Evolutionary conservation across 2,888 invertebrate species (phyloP), one percentile per base, ranked within the genome.

Genomic region (Leptinotarsa haldemani): DNA sequence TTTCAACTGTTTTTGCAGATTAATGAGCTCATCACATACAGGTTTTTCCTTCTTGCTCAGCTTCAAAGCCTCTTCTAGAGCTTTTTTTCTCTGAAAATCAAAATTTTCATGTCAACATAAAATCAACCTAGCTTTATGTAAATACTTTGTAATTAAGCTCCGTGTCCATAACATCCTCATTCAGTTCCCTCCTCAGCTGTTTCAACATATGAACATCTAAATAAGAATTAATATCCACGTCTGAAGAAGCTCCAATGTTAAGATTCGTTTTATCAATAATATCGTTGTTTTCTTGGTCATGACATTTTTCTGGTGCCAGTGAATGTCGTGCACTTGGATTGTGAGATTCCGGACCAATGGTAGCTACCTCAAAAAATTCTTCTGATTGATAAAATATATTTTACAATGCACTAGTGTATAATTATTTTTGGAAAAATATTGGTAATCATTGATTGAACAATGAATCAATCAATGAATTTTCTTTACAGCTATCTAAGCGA

Each of bases 241-340:
- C 77, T 70, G 76, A 77, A n/a, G 77, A 77, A 1, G 65, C 56
- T 71, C 67, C 70, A 13, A 73, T 18, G 16, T 61, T 50, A 64
- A 18, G 65, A 71, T 74, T 76, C 15, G 70, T 65, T 66, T 70
- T 77, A 16, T 69, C 52, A 16, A 50, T 25, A 22, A 74, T 40
- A n/a, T 69, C 73, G 73, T 63, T 48, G 2, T 53, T 61, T 50
- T 72, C 76, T 30, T 40, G 20, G 5, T 46, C 61, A n/a, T 65
- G 66, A 15, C 40, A 61, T 48, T 52, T 56, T 18, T 74, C 77
- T 0, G 90, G 90, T 16, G 91, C 90, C 20, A 93, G 85, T 2
- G 93, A 93, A 0, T 91, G 91, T 15, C 93, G 88, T 0, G 92
- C 91, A 80, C 93, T 93, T 1, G 92, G 90, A 85, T 92, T 93